These are phyloP conservation scores for Pyrochroa serraticornis DNA, from an alignment of 2,888 invertebrate species.

Conservation along the genomic window DNA sequence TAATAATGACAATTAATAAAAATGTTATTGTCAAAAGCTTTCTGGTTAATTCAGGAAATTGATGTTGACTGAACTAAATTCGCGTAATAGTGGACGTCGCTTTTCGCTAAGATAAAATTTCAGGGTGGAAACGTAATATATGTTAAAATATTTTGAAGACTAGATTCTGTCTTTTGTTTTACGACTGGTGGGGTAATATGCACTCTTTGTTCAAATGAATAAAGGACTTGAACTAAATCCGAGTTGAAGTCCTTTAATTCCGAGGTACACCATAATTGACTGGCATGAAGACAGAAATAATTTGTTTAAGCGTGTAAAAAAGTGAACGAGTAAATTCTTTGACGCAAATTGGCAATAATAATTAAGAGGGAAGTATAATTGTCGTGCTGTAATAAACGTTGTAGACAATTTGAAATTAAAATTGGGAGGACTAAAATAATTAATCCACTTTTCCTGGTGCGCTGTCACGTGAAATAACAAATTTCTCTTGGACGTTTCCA, in stretches of 20 bases:
- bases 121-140: too few species aligned
- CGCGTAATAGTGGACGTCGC: too few species aligned
- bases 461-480: slow-evolving; percentile 28
- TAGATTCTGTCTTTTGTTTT: too few species aligned
- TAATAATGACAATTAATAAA: too few species aligned
- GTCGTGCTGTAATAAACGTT: slow-evolving; percentile 25
- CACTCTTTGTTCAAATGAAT: too few species aligned
- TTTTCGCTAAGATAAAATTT: too few species aligned
- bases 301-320: not conserved
- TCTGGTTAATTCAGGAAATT: too few species aligned
- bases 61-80: too few species aligned
- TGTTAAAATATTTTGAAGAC: too few species aligned
- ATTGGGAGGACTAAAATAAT: slow-evolving; percentile 26
- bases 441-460: slow-evolving; percentile 27
- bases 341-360: slow-evolving; percentile 20
- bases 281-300: not conserved
- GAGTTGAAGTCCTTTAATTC: slow-evolving; percentile 5
- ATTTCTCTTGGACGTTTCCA: slow-evolving; percentile 28
- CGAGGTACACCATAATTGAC: slow-evolving; percentile 1
- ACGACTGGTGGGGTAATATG: too few species aligned
- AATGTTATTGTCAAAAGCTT: too few species aligned
- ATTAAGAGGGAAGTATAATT: slow-evolving; percentile 27
- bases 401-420: slow-evolving; percentile 31
- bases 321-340: not conserved
- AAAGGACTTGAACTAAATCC: slow-evolving; percentile 2